These are phyloP conservation scores for Pogona vitticeps DNA, from an alignment of 2,113 vertebrate species.

Conservation along the genomic window DNA sequence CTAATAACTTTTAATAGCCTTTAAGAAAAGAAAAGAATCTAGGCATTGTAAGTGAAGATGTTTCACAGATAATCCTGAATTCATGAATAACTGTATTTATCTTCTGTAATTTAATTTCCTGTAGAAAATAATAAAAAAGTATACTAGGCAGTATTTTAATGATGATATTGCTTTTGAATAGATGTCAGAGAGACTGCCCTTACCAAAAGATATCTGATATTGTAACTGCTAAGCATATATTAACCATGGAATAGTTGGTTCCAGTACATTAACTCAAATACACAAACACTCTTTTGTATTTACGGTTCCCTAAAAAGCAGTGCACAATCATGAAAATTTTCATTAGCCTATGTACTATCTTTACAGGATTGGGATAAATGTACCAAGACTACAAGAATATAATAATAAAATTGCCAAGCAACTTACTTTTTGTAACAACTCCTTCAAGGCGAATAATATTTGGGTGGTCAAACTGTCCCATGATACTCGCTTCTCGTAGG, in stretches of 20 bases:
- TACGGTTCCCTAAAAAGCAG: background rate
- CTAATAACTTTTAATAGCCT: background rate
- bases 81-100: constrained; percentile 16
- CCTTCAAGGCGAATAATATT: constrained; percentile 95
- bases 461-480: constrained; percentile 96
- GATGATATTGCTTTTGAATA: background rate
- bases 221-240: background rate
- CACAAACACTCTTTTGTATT: background rate
- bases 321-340: background rate
- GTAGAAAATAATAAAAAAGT: constrained; percentile 4
- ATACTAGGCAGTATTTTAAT: background rate
- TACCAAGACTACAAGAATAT: background rate
- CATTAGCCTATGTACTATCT: background rate
- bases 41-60: background rate
- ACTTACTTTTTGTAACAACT: constrained; percentile 96
- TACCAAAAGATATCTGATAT: background rate
- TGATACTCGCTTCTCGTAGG: constrained; percentile 93
- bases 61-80: constrained; percentile 18
- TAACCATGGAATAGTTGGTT: background rate
- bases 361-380: background rate
- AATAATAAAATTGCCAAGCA: background rate
- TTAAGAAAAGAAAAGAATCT: no score
- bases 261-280: background rate
- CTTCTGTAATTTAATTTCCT: background rate
- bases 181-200: background rate